Evolutionary conservation across 2,888 invertebrate genomes (phyloP).

Genomic region (Eledona agricola): DNA sequence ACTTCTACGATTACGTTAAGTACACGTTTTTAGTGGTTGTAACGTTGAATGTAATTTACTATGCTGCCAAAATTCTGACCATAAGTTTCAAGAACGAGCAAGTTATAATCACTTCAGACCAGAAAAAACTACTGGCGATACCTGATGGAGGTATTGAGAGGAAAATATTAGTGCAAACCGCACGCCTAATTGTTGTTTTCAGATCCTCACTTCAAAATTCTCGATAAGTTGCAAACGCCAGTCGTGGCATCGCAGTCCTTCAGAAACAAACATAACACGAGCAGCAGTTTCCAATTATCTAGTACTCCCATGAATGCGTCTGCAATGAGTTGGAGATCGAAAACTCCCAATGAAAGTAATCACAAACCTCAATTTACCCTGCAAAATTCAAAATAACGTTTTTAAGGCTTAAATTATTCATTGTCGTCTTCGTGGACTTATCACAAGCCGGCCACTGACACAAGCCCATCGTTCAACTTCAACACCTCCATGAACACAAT

Average conservation of each 20-base stretch:
- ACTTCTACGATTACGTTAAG: slow-evolving; percentile 61
- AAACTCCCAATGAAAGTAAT: slow-evolving; percentile 55
- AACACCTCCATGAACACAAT: slow-evolving; percentile 46
- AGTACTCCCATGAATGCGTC: slow-evolving; percentile 58
- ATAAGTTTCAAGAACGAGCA: slow-evolving; percentile 59
- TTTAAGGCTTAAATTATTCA: slow-evolving; percentile 51
- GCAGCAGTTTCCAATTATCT: slow-evolving; percentile 30
- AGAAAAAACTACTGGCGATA: slow-evolving; percentile 66
- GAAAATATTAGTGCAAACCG: slow-evolving; percentile 2
- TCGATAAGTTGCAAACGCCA: slow-evolving; percentile 19
- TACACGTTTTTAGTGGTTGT: slow-evolving; percentile 62
- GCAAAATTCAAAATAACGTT: slow-evolving; percentile 5
- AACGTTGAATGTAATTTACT: slow-evolving; percentile 65
- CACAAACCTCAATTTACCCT: slow-evolving; percentile 4
- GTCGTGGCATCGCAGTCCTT: slow-evolving; percentile 32
- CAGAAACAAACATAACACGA: slow-evolving; percentile 22
- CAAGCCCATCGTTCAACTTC: slow-evolving; percentile 25
- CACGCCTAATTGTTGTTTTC: slow-evolving; percentile 31
- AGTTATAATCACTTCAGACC: slow-evolving; percentile 64
- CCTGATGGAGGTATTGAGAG: slow-evolving; percentile 58
- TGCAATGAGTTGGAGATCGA: slow-evolving; percentile 59
- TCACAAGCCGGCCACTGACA: slow-evolving; percentile 49
- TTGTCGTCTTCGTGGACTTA: slow-evolving; percentile 59
- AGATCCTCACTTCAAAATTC: slow-evolving; percentile 51
- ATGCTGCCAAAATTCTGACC: slow-evolving; percentile 64